These are phyloP conservation scores for Chalcis sispes DNA, from an alignment of 2,888 invertebrate genomes.

Conservation along the genomic window DNA sequence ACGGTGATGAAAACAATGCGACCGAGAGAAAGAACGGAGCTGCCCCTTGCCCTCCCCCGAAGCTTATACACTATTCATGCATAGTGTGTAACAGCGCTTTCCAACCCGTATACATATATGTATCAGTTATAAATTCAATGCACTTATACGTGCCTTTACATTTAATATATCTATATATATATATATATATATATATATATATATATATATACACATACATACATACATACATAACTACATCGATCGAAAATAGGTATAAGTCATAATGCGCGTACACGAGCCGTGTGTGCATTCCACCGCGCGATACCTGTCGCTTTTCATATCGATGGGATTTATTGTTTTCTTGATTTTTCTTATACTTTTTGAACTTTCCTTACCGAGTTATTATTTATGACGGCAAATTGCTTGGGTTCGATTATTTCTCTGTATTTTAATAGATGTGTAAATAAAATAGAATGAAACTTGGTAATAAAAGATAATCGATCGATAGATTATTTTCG, in stretches of 20 bases:
- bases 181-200: too few relatives aligned
- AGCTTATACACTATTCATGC: too few relatives aligned
- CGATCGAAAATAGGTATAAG: background rate
- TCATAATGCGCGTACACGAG: background rate
- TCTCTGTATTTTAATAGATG: too few relatives aligned
- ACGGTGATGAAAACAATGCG: conserved; percentile 48
- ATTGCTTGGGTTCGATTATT: background rate
- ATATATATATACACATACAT: background rate
- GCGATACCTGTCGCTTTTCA: conserved; percentile 50
- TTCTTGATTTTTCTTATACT: background rate
- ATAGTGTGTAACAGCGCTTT: too few relatives aligned
- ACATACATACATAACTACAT: too few relatives aligned
- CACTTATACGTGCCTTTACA: too few relatives aligned
- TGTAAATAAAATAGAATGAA: too few relatives aligned
- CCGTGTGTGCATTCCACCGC: conserved; percentile 28
- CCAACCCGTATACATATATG: too few relatives aligned
- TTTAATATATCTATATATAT: too few relatives aligned
- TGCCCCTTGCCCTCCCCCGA: background rate
- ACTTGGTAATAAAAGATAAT: too few relatives aligned
- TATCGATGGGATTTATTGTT: conserved; percentile 49
- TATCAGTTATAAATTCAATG: too few relatives aligned
- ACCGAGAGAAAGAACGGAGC: conserved; percentile 1
- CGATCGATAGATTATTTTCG: too few relatives aligned
- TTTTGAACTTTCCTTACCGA: conserved; percentile 4
- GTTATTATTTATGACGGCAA: conserved; percentile 4